Base-by-base conservation (phyloP, 2,888 invertebrate species). In the Drosophila histrio region DNA sequence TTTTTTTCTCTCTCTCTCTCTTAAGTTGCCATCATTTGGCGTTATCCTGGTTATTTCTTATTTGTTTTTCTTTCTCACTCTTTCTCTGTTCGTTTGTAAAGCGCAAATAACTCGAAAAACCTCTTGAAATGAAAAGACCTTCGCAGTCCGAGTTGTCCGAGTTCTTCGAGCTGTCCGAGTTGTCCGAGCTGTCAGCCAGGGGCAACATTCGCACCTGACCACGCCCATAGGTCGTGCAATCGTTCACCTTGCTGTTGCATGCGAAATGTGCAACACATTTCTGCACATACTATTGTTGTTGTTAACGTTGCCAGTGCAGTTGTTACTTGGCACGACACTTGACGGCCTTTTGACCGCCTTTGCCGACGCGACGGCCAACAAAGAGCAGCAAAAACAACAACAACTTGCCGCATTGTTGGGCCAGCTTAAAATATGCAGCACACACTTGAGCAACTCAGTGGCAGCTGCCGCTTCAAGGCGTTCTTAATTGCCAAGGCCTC, bases 331-430 rank as follows among this genome's bases (percentile, higher is more conserved):
- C 66, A 67, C 72, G 67, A 67, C 82, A 75, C 82, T 82, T 78
- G 86, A 79, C 75, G 78, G 77, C 79, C 81, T 82, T 81, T 81
- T 81, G 82, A 81, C 85, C 85, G 81, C 74, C 82, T 77, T 81
- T 74, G 61, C 47, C 61, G 54, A 58, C 60, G 56, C 53, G 64
- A 56, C 77, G 34, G 41, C 54, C 46, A 46, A 13, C 28, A 54
- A 56, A 24, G 47, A 49, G 6, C 28, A 69, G 22, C 46, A 43
- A 34, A 3, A n/a, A 11, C 54, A 54, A 44, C 24, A 60, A 28
- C 44, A 46, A 54, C 17, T 41, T 41, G 56, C 47, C n/a, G 3
- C 56, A 41, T 59, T 75, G 74, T 71, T 50, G 43, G 38, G 11
- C 13, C 56, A 61, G 60, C 68, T 75, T 83, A 79, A 86, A 81